Evolutionary conservation across 2,113 vertebrate genomes (phyloP).

Genomic region (Etia nguti): DNA sequence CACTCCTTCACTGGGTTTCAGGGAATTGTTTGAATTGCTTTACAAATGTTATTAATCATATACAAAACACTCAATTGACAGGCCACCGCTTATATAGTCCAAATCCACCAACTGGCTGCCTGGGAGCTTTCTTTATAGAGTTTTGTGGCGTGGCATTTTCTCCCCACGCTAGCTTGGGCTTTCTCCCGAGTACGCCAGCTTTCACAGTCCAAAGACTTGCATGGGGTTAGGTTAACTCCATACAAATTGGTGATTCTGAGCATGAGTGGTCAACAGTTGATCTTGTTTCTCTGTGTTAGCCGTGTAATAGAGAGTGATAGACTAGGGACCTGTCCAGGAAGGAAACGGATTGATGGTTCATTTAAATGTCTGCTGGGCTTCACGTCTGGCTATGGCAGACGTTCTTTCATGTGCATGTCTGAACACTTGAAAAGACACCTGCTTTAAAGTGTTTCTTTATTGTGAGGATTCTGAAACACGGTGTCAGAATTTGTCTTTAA

Average conservation of each 20-base stretch:
- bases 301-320: neutral
- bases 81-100: neutral
- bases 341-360: neutral
- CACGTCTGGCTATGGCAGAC: fast-evolving
- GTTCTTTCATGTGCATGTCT: neutral
- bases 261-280: neutral
- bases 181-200: fast-evolving
- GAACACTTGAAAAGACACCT: fast-evolving
- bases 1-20: neutral
- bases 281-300: neutral
- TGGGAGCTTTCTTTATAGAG: neutral
- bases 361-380: neutral
- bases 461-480: neutral
- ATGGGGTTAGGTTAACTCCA: neutral
- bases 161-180: neutral
- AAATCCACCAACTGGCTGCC: neutral
- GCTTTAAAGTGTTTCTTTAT: neutral
- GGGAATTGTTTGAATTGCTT: fast-evolving
- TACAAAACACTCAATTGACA: neutral
- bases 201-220: neutral
- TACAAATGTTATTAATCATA: neutral
- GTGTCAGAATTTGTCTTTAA: neutral
- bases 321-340: neutral
- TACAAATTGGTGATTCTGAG: neutral
- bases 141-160: neutral